Percentiles rank a stretch among this genome's conserved stretches.
phyloP scores from a whole-genome alignment of 1,140 invertebrate species.

The Megathymus violae region DNA sequence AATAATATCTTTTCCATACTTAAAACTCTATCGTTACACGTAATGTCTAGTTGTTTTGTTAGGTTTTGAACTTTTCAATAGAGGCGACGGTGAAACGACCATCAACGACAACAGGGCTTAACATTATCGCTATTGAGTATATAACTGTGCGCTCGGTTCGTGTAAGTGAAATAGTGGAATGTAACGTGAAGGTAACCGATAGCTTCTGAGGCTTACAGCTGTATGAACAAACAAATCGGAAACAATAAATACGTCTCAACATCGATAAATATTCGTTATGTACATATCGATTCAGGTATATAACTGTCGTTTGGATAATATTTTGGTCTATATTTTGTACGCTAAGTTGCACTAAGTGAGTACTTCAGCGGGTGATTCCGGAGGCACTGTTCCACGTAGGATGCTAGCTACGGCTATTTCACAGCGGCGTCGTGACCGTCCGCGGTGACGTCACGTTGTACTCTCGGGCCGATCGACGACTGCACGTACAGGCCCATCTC shows the following conservation, averaged over 20 bases:
- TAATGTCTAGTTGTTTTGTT: slow-evolving; percentile 67
- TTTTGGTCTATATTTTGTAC: slow-evolving; percentile 81
- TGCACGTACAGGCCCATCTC: slow-evolving; percentile 50
- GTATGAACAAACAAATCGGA: slow-evolving; percentile 51
- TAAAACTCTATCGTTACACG: slow-evolving; percentile 52
- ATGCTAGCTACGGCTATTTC: slow-evolving; percentile 15
- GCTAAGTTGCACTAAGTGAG: slow-evolving; percentile 69
- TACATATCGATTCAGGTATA: slow-evolving; percentile 51
- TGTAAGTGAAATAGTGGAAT: slow-evolving; percentile 49
- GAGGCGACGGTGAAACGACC: slow-evolving; percentile 46
- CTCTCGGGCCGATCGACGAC: slow-evolving; percentile 56
- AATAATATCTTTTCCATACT: slow-evolving; percentile 56
- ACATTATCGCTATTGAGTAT: slow-evolving; percentile 34
- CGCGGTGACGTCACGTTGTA: slow-evolving; percentile 58
- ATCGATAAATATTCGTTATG: slow-evolving; percentile 54
- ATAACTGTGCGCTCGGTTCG: slow-evolving; percentile 53
- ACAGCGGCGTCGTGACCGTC: slow-evolving; percentile 25
- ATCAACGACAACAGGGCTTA: slow-evolving; percentile 51
- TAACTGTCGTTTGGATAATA: slow-evolving; percentile 61
- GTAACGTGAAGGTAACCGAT: slow-evolving; percentile 62
- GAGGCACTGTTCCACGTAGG: slow-evolving; percentile 54
- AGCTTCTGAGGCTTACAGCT: slow-evolving; percentile 71
- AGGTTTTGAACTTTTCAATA: slow-evolving; percentile 53
- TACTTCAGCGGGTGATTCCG: slow-evolving; percentile 39
- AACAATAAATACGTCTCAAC: slow-evolving; percentile 57